These are phyloP conservation scores for Paramisgurnus dabryanus DNA, from an alignment of 2,113 vertebrate species.

Conservation along the genomic window DNA sequence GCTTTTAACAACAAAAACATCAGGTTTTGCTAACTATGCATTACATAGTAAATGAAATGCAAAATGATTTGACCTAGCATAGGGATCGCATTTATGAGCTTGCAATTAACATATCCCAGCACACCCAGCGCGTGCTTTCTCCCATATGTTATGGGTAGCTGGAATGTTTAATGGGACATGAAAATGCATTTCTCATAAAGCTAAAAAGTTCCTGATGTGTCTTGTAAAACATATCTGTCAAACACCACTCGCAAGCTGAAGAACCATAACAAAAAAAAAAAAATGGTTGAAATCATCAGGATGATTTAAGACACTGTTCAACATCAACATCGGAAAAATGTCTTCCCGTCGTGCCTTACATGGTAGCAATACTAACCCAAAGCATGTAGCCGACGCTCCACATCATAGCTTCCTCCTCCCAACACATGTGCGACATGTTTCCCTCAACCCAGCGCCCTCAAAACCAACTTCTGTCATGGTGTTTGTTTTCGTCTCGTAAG, in stretches of 20 bases:
- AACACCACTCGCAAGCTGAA: conserved; percentile 59
- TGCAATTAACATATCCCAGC: conserved; percentile 59
- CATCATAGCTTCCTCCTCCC: conserved; percentile 43
- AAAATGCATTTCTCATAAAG: conserved; percentile 70
- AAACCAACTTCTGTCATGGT: conserved; percentile 24
- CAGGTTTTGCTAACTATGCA: too few relatives aligned
- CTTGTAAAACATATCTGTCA: conserved; percentile 59
- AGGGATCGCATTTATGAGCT: not conserved
- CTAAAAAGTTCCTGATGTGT: conserved; percentile 66
- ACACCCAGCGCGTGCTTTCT: conserved; percentile 44
- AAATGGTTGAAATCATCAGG: conserved; percentile 45
- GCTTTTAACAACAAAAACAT: too few relatives aligned
- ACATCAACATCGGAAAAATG: conserved; percentile 56
- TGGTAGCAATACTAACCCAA: conserved; percentile 65
- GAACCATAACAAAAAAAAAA: conserved; percentile 43
- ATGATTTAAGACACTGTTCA: conserved; percentile 67
- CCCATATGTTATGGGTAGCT: conserved; percentile 53
- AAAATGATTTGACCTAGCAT: not conserved
- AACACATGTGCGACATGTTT: not conserved
- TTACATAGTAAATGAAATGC: too few relatives aligned
- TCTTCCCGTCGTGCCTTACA: conserved; percentile 69
- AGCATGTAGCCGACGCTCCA: conserved; percentile 57
- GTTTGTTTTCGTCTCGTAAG: conserved; percentile 62
- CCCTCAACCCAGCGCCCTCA: not conserved
- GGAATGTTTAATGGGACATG: conserved; percentile 67